Evolutionary conservation across 2,797 vertebrate species (phyloP).

Genomic region (Eleutherodactylus coqui): DNA sequence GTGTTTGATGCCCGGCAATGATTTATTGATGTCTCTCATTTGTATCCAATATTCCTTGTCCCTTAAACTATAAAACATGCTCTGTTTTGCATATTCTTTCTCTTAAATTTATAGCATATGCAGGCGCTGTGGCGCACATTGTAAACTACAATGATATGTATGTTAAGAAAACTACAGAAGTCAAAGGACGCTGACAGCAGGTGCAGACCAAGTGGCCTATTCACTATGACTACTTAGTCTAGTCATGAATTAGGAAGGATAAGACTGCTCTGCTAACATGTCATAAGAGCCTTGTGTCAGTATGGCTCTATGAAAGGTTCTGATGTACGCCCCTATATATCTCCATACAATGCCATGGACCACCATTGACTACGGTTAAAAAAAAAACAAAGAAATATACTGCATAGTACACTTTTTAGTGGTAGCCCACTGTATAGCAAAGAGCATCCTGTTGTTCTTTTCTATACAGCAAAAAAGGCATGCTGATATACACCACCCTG

Average conservation of each 20-base stretch:
- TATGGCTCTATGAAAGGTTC: background rate
- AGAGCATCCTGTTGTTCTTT: too few relatives aligned
- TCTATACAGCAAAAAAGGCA: too few relatives aligned
- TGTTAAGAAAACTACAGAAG: background rate
- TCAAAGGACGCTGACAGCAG: background rate
- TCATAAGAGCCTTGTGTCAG: background rate
- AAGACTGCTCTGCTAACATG: background rate
- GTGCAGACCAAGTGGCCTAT: background rate
- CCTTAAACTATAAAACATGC: background rate
- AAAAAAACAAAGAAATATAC: too few relatives aligned
- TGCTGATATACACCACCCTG: too few relatives aligned
- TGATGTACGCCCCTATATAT: background rate
- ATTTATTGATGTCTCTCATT: constrained; percentile 21
- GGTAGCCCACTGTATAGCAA: too few relatives aligned
- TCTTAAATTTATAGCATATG: background rate
- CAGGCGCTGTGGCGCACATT: background rate
- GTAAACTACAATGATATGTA: background rate
- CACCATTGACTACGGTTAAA: background rate
- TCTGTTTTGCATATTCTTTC: background rate
- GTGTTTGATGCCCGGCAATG: constrained; percentile 1
- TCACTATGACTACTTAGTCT: background rate
- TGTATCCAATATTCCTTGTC: constrained; percentile 9
- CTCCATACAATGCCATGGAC: too few relatives aligned
- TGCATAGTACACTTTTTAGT: too few relatives aligned
- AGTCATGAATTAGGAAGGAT: background rate